Evolutionary conservation across 2,113 vertebrate species (phyloP).

Genomic region (Odontesthes bonariensis): DNA sequence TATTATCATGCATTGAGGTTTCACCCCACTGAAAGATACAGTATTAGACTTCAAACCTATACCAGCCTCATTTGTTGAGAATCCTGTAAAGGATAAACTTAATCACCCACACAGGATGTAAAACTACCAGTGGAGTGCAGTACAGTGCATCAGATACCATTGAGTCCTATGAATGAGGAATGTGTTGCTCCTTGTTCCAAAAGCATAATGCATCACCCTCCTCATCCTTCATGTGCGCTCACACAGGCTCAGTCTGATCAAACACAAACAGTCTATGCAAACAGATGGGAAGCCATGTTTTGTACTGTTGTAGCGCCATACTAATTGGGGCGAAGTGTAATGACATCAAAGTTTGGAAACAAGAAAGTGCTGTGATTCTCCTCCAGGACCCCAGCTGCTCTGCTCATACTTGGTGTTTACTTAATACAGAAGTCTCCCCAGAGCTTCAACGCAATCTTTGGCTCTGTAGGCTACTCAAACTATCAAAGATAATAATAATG

Average conservation of each 20-base stretch:
- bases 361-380: conserved; percentile 45
- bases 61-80: conserved; percentile 33
- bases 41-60: conserved; percentile 36
- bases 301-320: conserved; percentile 30
- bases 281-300: conserved; percentile 58
- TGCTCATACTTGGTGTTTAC: conserved; percentile 24
- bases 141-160: conserved; percentile 36
- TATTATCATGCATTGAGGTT: conserved; percentile 58
- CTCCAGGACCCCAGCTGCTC: conserved; percentile 13
- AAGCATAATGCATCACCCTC: conserved; percentile 6
- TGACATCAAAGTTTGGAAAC: conserved; percentile 62
- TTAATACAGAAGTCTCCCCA: conserved; percentile 21
- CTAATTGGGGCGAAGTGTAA: conserved; percentile 66
- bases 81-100: conserved; percentile 6
- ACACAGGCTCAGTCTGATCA: conserved; percentile 27
- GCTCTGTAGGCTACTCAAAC: conserved; percentile 21
- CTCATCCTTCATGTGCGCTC: conserved; percentile 9
- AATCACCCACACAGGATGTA: conserved; percentile 24
- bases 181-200: conserved; percentile 25
- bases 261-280: conserved; percentile 47
- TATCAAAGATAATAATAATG: conserved; percentile 21
- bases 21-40: conserved; percentile 40
- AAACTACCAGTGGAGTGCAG: conserved; percentile 20
- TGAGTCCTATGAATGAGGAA: conserved; percentile 27
- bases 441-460: conserved; percentile 4